Evolutionary conservation across 2,888 invertebrate genomes (phyloP).

Genomic region (Acanthoscelides obtectus): DNA sequence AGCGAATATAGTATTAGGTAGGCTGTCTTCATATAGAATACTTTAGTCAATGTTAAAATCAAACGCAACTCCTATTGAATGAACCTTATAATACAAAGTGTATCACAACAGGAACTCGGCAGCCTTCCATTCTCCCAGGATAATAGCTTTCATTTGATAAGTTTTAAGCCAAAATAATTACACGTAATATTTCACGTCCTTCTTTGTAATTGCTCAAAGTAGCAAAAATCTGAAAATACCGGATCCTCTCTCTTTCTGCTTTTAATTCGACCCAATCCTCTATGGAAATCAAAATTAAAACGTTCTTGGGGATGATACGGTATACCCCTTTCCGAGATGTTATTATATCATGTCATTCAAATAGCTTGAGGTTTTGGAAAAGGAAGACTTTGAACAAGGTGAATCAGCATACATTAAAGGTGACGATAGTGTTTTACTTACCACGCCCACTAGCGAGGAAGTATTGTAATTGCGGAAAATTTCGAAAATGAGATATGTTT

Average conservation of each 20-base stretch:
- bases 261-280: slow-evolving; percentile 47
- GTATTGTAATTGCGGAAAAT: no score
- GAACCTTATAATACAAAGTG: slow-evolving; percentile 15
- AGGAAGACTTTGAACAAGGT: no score
- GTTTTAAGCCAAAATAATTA: slow-evolving; percentile 41
- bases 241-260: slow-evolving; percentile 46
- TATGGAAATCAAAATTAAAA: slow-evolving; percentile 49
- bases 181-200: slow-evolving; percentile 39
- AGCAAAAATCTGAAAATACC: slow-evolving; percentile 46
- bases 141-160: slow-evolving; percentile 26
- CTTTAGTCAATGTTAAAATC: no score
- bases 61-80: slow-evolving; percentile 9
- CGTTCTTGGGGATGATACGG: slow-evolving; percentile 37
- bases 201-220: slow-evolving; percentile 38
- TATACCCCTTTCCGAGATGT: slow-evolving; percentile 26
- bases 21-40: no score
- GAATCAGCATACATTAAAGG: no score
- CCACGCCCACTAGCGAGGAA: no score
- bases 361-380: no score
- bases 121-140: background rate
- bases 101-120: slow-evolving; percentile 6
- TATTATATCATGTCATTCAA: background rate
- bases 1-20: no score
- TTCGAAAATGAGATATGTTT: no score
- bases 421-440: no score